Conservation (phyloP, 2,888 invertebrate genomes). For the Diadegma fenestrale region DNA sequence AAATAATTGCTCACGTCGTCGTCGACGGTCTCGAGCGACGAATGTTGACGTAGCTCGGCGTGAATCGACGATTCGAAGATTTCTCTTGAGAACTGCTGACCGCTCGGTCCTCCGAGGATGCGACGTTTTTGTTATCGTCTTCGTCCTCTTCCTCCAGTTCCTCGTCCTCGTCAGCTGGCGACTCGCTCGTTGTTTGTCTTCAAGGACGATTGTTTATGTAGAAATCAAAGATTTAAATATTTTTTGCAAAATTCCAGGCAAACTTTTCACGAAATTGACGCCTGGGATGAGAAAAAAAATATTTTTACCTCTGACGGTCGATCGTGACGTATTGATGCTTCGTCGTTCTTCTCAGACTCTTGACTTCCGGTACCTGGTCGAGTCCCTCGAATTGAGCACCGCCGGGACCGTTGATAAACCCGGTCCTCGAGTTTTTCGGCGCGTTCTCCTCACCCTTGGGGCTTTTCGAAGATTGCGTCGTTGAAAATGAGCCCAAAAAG, state of each 20-base stretch:
- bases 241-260: not conserved
- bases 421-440: conserved; percentile 69
- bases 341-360: conserved; percentile 84
- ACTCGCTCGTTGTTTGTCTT: conserved; percentile 73
- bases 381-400: conserved; percentile 86
- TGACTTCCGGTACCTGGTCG: conserved; percentile 82
- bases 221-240: not conserved
- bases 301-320: conserved; percentile 87
- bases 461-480: conserved; percentile 82
- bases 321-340: conserved; percentile 91
- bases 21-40: conserved; percentile 79
- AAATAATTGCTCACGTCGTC: conserved; percentile 71
- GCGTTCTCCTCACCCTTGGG: conserved; percentile 53
- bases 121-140: conserved; percentile 85
- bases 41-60: conserved; percentile 81
- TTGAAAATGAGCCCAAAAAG: conserved; percentile 60
- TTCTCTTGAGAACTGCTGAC: conserved; percentile 77
- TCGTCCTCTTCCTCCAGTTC: conserved; percentile 77
- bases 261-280: not conserved
- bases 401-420: conserved; percentile 86
- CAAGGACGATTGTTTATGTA: not conserved
- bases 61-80: conserved; percentile 74
- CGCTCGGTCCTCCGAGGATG: conserved; percentile 78
- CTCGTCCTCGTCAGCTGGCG: conserved; percentile 75
- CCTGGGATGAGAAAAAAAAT: not conserved